A percentile compares a stretch with the other conserved stretches of the same genome.
Conservation (phyloP, 1,140 invertebrate species). For the Parasteatoda tepidariorum region DNA sequence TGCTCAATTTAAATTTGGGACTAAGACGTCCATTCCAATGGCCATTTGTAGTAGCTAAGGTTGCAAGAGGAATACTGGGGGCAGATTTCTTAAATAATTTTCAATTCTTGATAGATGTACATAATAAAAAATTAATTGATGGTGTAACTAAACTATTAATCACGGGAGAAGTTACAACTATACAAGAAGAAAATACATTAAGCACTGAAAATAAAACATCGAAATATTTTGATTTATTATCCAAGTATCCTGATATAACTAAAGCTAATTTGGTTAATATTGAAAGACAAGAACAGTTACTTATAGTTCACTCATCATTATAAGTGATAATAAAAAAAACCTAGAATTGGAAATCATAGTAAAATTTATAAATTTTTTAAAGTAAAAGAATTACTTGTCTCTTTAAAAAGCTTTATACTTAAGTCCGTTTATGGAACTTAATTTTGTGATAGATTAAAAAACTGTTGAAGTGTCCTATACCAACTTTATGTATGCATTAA, state of each 20-base stretch:
- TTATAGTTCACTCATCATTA: too few species aligned
- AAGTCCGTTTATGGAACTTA: too few species aligned
- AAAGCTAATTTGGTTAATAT: neutral
- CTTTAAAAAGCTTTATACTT: too few species aligned
- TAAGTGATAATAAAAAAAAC: too few species aligned
- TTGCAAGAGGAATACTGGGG: constrained; percentile 3
- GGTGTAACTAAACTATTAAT: constrained; percentile 8
- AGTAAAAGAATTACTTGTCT: too few species aligned
- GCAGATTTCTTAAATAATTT: constrained; percentile 25
- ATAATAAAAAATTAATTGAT: constrained; percentile 29
- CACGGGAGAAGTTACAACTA: neutral
- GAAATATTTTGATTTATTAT: constrained; percentile 1
- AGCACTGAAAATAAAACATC: constrained; percentile 6
- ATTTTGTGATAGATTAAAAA: too few species aligned
- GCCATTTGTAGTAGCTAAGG: constrained; percentile 15
- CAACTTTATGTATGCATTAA: too few species aligned
- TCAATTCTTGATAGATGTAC: neutral
- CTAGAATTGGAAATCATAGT: too few species aligned
- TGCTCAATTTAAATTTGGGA: neutral
- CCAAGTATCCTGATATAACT: neutral
- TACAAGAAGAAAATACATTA: neutral
- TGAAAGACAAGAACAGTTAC: too few species aligned
- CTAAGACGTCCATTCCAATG: constrained; percentile 1
- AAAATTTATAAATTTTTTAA: too few species aligned
- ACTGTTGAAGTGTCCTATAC: too few species aligned